phyloP scores from a whole-genome alignment of 2,113 vertebrate species.

The cat (Felis catus) region F.catus_Fca126_mat1.0 CM031414.1:18865001-18865500 shows the following conservation, averaged over 20 bases:
- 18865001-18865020: not conserved
- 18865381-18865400: not conserved
- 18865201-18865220: slow-evolving; percentile 94
- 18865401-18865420: not conserved
- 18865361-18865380: not conserved
- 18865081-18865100: not conserved
- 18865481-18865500: not conserved
- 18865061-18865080: not conserved
- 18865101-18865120: not conserved
- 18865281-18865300: slow-evolving; percentile 66
- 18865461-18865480: not conserved
- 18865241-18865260: not conserved
- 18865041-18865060: not conserved
- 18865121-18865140: not conserved
- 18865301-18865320: slow-evolving; percentile 82
- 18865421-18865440: not conserved
- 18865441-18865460: not conserved
- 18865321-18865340: slow-evolving; percentile 76
- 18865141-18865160: too few species aligned
- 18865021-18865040: not conserved
- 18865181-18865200: slow-evolving; percentile 91
- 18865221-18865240: slow-evolving; percentile 82
- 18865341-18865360: not conserved
- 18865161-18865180: accelerated
- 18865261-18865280: not conserved